Conservation (phyloP, 2,888 invertebrate species). For the Xanthostigma xanthostigma region DNA sequence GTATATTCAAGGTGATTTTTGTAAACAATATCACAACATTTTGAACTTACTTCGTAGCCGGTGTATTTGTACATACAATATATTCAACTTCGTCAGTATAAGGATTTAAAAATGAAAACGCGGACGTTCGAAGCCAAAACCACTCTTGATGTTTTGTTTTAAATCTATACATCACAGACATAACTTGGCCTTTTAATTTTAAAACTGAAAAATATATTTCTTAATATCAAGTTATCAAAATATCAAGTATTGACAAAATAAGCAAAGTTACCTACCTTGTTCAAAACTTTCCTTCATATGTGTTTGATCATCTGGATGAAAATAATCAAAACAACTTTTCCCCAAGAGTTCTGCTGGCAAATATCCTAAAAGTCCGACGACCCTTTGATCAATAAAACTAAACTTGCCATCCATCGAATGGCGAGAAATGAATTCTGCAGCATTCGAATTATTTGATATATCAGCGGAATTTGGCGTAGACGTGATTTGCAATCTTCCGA, state of each 20-base stretch:
- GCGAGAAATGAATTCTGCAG: slow-evolving; percentile 81
- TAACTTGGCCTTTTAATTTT: slow-evolving; percentile 82
- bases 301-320: slow-evolving; percentile 82
- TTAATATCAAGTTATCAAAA: slow-evolving; percentile 7
- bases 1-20: background rate
- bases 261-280: slow-evolving; percentile 42
- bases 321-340: slow-evolving; percentile 84
- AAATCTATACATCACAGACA: slow-evolving; percentile 82
- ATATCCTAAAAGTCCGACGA: slow-evolving; percentile 71
- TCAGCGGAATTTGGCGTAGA: slow-evolving; percentile 76
- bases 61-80: slow-evolving; percentile 85
- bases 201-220: slow-evolving; percentile 43
- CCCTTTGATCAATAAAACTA: slow-evolving; percentile 90
- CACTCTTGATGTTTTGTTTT: slow-evolving; percentile 80
- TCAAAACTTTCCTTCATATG: slow-evolving; percentile 91
- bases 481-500: slow-evolving; percentile 83
- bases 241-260: slow-evolving; percentile 1
- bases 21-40: background rate
- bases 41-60: slow-evolving; percentile 47
- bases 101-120: slow-evolving; percentile 88
- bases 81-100: slow-evolving; percentile 93
- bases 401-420: slow-evolving; percentile 88
- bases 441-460: slow-evolving; percentile 36
- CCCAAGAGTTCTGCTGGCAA: slow-evolving; percentile 80
- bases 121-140: slow-evolving; percentile 81